Evolutionary conservation across 2,797 vertebrate species (phyloP).

Genomic region (Gastrophryne carolinensis): DNA sequence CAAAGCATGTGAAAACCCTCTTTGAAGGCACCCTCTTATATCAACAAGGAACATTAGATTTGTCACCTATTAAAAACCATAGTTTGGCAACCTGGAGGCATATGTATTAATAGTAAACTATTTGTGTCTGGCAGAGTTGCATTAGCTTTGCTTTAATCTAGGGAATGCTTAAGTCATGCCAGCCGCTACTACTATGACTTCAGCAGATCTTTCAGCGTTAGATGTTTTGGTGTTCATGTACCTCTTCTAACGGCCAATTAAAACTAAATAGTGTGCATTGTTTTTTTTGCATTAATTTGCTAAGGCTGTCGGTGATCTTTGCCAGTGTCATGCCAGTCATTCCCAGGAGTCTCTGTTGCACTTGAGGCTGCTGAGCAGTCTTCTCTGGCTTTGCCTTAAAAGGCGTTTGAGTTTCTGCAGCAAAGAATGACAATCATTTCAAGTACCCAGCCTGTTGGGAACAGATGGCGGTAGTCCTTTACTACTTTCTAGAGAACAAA

Average conservation of each 20-base stretch:
- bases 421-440: slow-evolving; percentile 63
- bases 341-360: slow-evolving; percentile 66
- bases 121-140: not conserved
- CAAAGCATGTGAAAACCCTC: no score
- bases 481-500: slow-evolving; percentile 23
- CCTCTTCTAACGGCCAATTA: not conserved
- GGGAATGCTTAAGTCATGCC: not conserved
- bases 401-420: slow-evolving; percentile 71
- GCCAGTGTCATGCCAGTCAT: slow-evolving; percentile 69
- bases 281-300: slow-evolving; percentile 59
- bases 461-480: slow-evolving; percentile 62
- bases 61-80: no score
- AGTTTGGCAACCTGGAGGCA: no score
- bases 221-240: no score
- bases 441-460: slow-evolving; percentile 60
- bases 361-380: slow-evolving; percentile 64
- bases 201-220: not conserved
- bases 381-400: slow-evolving; percentile 78
- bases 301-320: slow-evolving; percentile 67
- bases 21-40: no score
- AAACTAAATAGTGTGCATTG: slow-evolving; percentile 68
- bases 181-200: not conserved
- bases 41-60: no score
- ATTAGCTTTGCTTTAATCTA: not conserved
- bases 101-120: not conserved